Evolutionary conservation across 2,113 vertebrate species (phyloP), one percentile per base, ranked within the genome.

Genomic region (Podiceps cristatus): DNA sequence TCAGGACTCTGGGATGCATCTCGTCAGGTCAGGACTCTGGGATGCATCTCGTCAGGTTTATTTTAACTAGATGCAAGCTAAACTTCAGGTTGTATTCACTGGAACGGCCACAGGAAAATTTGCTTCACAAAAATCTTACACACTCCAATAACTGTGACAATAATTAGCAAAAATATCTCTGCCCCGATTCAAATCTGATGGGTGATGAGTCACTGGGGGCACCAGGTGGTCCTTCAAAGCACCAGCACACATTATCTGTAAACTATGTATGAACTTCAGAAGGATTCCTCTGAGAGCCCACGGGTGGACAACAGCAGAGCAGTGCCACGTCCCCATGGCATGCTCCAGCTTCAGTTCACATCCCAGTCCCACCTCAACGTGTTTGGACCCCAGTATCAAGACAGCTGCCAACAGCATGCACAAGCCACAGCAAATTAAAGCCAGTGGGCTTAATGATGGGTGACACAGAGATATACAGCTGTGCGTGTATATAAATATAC

Each of bases 321-420:
- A 37, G 14, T 8, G 25, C n/a, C 37, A 42, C 0, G 0, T 13
- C 37, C 28, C 13, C 11, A 25, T 0, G 7, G 35, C 33, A 29
- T 1, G 3, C 23, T 59, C 24, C 66, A 47, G 27, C 15, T 13
- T 13, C 7, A 0, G 15, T 19, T 66, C 42, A 56, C 6, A 6
- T 19, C 62, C 10, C n/a, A 50, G 15, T 37, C 49, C 10, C 60
- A 93, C 12, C 16, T 20, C 28, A 58, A 17, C 0, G 0, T 6
- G 4, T 24, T 69, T 1, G 0, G 31, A 49, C 6, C 12, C 24
- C 28, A 18, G 22, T 28, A 91, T 13, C 37, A 68, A 73, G 19
- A 42, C 15, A 59, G 18, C 37, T 45, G 9, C 52, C 77, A 90
- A 52, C 13, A 68, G 33, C 2, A 5, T 3, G 13, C 10, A 56